Evolutionary conservation across 2,113 vertebrate genomes (phyloP).

Genomic region (Rattus rattus): DNA sequence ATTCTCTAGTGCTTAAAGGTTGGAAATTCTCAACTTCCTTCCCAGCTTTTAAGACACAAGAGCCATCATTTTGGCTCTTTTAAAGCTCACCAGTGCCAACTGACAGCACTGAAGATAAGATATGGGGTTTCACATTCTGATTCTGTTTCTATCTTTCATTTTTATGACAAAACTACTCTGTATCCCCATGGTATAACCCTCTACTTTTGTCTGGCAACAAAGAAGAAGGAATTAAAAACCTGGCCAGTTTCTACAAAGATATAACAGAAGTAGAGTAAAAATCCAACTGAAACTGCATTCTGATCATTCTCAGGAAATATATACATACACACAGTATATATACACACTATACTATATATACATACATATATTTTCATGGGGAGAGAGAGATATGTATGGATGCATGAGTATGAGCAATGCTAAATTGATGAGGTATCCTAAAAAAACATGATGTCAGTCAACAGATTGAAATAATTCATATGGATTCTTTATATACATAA

Average conservation of each 20-base stretch:
- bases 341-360: too few species aligned
- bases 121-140: neutral
- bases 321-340: neutral
- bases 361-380: too few species aligned
- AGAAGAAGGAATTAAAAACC: conserved; percentile 59
- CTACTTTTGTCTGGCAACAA: conserved; percentile 55
- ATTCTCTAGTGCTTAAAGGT: conserved; percentile 63
- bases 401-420: neutral
- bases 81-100: conserved; percentile 11
- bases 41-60: conserved; percentile 14
- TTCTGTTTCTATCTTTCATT: conserved; percentile 55
- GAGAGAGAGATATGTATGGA: neutral
- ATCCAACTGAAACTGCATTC: neutral
- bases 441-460: neutral
- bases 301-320: neutral
- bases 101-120: conserved; percentile 51
- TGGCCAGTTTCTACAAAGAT: conserved; percentile 28
- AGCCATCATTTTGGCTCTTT: conserved; percentile 65
- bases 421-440: conserved; percentile 15
- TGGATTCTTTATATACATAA: neutral
- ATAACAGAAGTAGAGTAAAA: conserved; percentile 41
- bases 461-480: neutral
- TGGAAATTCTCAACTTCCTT: conserved; percentile 68
- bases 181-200: conserved; percentile 43
- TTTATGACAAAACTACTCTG: conserved; percentile 58